Conservation (phyloP, 2,888 invertebrate genomes). For the Nipponacmea schrenckii region DNA sequence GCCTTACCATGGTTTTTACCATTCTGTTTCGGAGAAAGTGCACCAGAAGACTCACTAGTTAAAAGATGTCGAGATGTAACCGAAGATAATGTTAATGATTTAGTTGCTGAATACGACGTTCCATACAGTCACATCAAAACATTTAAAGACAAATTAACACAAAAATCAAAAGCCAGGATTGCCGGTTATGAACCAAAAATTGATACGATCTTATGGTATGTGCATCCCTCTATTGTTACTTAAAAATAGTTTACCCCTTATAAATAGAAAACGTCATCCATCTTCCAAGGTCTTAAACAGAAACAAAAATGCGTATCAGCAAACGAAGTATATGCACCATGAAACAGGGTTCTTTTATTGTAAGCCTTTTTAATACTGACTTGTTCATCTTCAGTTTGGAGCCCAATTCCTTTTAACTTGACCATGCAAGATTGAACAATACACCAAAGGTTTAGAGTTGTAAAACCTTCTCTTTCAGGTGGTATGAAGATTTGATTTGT, state of each 20-base stretch:
- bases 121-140: conserved; percentile 61
- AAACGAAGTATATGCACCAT: too few relatives aligned
- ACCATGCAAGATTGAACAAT: too few relatives aligned
- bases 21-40: conserved; percentile 60
- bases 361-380: too few relatives aligned
- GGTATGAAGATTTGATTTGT: conserved; percentile 65
- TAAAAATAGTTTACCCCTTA: not conserved
- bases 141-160: conserved; percentile 46
- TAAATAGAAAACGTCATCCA: too few relatives aligned
- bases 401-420: too few relatives aligned
- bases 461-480: conserved; percentile 42
- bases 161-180: conserved; percentile 58
- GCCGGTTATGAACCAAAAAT: conserved; percentile 56
- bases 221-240: conserved; percentile 5
- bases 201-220: conserved; percentile 64
- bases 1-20: conserved; percentile 64
- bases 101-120: conserved; percentile 54
- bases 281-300: too few relatives aligned
- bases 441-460: too few relatives aligned
- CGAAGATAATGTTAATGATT: conserved; percentile 60
- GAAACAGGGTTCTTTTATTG: too few relatives aligned
- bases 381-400: too few relatives aligned
- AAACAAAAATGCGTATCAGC: too few relatives aligned
- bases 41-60: conserved; percentile 58
- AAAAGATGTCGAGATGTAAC: conserved; percentile 49